These are phyloP conservation scores for Drosophila santomea DNA, from an alignment of 1,140 invertebrate species.

Conservation along the genomic window DNA sequence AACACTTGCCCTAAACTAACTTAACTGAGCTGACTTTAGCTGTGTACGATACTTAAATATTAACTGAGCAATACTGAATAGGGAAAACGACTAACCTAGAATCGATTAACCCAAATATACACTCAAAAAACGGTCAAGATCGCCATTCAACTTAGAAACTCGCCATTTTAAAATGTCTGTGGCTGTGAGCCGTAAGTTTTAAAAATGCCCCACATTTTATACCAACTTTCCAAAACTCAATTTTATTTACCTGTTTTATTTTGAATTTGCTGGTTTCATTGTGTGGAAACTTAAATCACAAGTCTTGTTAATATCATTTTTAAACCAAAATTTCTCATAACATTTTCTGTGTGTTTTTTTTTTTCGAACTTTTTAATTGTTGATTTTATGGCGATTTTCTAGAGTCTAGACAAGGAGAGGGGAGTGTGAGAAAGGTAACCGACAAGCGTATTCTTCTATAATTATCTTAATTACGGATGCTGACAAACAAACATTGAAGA, in stretches of 20 bases:
- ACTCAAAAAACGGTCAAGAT: slow-evolving; percentile 6
- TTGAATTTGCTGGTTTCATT: background rate
- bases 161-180: background rate
- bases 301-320: background rate
- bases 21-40: slow-evolving; percentile 34
- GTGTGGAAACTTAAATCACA: too few relatives aligned
- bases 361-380: background rate
- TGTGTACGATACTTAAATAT: slow-evolving; percentile 41
- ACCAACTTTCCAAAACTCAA: too few relatives aligned
- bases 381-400: slow-evolving; percentile 11
- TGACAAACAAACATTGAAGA: slow-evolving; percentile 8
- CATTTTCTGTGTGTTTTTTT: too few relatives aligned
- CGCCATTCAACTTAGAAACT: background rate
- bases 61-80: slow-evolving; percentile 25
- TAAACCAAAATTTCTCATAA: background rate
- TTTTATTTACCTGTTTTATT: too few relatives aligned
- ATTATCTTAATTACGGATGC: slow-evolving; percentile 13
- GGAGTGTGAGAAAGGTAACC: slow-evolving; percentile 5
- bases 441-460: slow-evolving; percentile 18
- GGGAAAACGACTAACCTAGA: slow-evolving; percentile 9
- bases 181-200: too few relatives aligned
- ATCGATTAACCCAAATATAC: slow-evolving; percentile 13
- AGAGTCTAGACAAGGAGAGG: background rate
- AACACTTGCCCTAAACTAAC: slow-evolving; percentile 30
- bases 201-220: background rate